phyloP scores from a whole-genome alignment of 2,888 invertebrate species.

The Amphipoea lucens region DNA sequence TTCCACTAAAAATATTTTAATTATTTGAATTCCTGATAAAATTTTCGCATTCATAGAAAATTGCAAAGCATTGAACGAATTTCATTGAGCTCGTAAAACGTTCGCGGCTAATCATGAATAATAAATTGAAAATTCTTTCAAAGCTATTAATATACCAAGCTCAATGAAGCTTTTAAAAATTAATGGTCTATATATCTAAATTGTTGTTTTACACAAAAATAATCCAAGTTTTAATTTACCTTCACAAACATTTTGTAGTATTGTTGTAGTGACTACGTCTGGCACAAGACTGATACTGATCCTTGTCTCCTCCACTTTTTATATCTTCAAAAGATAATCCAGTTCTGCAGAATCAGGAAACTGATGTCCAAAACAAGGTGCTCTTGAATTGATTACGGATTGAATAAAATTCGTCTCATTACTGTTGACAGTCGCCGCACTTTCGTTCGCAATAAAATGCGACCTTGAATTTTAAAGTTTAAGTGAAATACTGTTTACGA shows the following conservation, averaged over 20 bases:
- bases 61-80: constrained; percentile 20
- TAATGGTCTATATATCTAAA: too few species aligned
- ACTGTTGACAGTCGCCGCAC: constrained; percentile 31
- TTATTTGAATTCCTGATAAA: constrained; percentile 1
- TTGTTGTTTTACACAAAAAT: background rate
- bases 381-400: constrained; percentile 59
- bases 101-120: constrained; percentile 26
- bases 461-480: constrained; percentile 57
- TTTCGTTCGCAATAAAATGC: constrained; percentile 40
- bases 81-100: constrained; percentile 16
- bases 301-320: constrained; percentile 67
- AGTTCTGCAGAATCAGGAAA: constrained; percentile 71
- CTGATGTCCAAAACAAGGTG: constrained; percentile 47
- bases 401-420: constrained; percentile 59
- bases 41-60: background rate
- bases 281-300: constrained; percentile 72
- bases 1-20: background rate
- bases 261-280: constrained; percentile 79
- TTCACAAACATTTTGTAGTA: constrained; percentile 81
- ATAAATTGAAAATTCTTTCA: constrained; percentile 10
- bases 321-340: constrained; percentile 70
- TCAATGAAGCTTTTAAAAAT: constrained; percentile 1
- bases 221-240: constrained; percentile 69
- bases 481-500: constrained; percentile 35
- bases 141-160: background rate